Conservation (phyloP, 2,888 invertebrate genomes). For the Morpho achilles region DNA sequence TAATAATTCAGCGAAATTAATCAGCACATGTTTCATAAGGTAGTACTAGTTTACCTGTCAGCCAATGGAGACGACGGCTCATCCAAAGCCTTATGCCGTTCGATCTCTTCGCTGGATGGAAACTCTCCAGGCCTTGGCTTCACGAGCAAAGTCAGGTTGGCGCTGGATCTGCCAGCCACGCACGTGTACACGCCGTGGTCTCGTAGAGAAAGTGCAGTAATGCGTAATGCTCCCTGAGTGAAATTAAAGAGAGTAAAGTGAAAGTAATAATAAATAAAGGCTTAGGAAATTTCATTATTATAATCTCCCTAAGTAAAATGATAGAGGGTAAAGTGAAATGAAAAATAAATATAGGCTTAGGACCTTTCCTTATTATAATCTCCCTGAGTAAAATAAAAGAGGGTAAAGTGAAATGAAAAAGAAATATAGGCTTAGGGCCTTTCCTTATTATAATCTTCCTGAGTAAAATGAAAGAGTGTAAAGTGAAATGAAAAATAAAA, state of each 20-base stretch:
- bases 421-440: neutral
- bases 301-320: slow-evolving; percentile 74
- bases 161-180: slow-evolving; percentile 88
- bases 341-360: no score
- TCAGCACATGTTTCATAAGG: no score
- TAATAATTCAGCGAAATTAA: no score
- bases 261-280: no score
- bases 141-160: slow-evolving; percentile 88
- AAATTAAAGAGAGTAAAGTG: no score
- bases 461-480: no score
- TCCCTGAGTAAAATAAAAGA: slow-evolving; percentile 65
- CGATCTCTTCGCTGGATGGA: slow-evolving; percentile 88
- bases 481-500: neutral
- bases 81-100: slow-evolving; percentile 70
- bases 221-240: slow-evolving; percentile 87
- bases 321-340: no score
- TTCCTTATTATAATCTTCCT: no score
- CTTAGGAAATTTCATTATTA: no score
- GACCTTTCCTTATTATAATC: slow-evolving; percentile 38
- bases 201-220: slow-evolving; percentile 87
- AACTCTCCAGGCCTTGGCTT: slow-evolving; percentile 89
- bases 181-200: slow-evolving; percentile 94
- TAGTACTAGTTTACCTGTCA: slow-evolving; percentile 50
- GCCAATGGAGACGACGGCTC: slow-evolving; percentile 68
- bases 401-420: no score